Evolutionary conservation across 2,888 invertebrate genomes (phyloP).

Genomic region (Drosophila neonasuta): DNA sequence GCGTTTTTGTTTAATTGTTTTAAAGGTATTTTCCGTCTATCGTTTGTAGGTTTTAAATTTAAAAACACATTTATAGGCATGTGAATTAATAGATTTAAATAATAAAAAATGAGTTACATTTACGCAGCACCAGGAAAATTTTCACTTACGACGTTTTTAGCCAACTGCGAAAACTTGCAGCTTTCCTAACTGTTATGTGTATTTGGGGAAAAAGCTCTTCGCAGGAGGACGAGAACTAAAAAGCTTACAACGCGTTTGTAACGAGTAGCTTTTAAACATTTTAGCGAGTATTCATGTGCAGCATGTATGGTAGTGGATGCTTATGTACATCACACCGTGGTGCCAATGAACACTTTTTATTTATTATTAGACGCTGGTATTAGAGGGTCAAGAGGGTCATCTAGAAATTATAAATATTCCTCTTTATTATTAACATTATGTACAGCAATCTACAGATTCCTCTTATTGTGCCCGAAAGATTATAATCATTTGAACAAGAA

Average conservation of each 20-base stretch:
- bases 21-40: neutral
- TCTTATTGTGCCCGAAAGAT: no score
- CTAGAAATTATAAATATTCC: no score
- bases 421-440: no score
- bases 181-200: constrained; percentile 77
- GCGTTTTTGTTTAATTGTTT: constrained; percentile 17
- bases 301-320: neutral
- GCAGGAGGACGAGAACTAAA: constrained; percentile 36
- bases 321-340: no score
- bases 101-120: constrained; percentile 50
- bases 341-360: no score
- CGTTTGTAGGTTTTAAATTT: neutral
- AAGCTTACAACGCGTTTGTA: constrained; percentile 18
- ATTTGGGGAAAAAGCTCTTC: constrained; percentile 70
- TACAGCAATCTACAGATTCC: no score
- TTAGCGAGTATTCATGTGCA: constrained; percentile 23
- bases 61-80: constrained; percentile 16
- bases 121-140: constrained; percentile 62
- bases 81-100: constrained; percentile 43
- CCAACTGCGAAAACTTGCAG: constrained; percentile 79
- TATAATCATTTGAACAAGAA: no score
- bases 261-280: constrained; percentile 58
- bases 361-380: no score
- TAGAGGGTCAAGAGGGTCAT: no score
- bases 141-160: constrained; percentile 81